Evolutionary conservation across 2,797 vertebrate genomes (phyloP).

Genomic region (Galagoides demidoff): DNA sequence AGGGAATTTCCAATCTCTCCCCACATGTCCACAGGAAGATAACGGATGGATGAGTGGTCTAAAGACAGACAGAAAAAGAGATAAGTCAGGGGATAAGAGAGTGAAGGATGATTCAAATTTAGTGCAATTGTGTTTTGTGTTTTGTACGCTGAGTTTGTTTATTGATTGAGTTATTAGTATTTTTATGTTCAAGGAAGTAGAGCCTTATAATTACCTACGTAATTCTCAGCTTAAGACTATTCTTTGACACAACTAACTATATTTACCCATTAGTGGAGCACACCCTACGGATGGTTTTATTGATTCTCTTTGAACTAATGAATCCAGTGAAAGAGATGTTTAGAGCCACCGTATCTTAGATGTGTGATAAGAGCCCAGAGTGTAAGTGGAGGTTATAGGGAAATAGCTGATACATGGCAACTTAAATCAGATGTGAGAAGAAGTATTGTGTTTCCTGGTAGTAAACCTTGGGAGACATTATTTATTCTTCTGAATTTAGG

Average conservation of each 20-base stretch:
- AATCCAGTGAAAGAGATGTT: background rate
- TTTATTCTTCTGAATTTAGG: background rate
- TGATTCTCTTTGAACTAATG: slow-evolving; percentile 11
- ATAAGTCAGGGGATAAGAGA: background rate
- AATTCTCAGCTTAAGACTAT: slow-evolving; percentile 34
- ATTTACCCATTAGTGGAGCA: background rate
- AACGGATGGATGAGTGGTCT: background rate
- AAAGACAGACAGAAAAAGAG: background rate
- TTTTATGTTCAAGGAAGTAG: background rate
- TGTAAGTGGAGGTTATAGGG: background rate
- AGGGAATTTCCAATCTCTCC: background rate
- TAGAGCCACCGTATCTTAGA: background rate
- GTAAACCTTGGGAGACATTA: background rate
- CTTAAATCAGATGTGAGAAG: background rate
- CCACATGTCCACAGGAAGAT: background rate
- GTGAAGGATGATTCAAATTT: background rate
- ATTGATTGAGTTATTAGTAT: slow-evolving; percentile 5
- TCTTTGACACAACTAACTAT: background rate
- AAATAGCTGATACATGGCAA: background rate
- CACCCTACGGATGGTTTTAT: background rate
- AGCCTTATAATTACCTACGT: background rate
- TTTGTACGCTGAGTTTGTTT: background rate
- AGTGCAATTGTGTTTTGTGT: background rate
- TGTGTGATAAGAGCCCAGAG: background rate
- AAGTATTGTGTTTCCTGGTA: background rate